Evolutionary conservation across 2,797 vertebrate species (phyloP), one percentile per base, ranked within the genome.

Genomic region (Anomalospiza imberbis): DNA sequence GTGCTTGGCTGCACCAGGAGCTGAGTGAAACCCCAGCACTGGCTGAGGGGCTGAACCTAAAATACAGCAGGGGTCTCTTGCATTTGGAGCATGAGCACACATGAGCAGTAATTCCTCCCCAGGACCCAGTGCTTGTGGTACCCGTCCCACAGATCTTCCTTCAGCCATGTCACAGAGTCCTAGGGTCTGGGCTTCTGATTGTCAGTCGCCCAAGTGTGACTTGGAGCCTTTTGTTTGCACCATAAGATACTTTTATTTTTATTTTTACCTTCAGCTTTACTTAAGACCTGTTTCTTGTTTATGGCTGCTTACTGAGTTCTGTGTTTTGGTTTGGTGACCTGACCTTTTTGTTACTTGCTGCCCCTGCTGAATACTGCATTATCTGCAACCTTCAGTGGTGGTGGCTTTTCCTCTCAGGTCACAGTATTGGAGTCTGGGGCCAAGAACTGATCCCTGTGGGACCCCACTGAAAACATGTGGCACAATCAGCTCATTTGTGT

Each of bases 21-120:
- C 48, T 42, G n/a, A 1, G 1, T 29, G 85, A 62, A 60, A 53
- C 18, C 32, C 40, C 3, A 1, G 3, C 42, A 60, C 22, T 55
- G 58, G 34, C 34, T 2, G 1, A 38, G 47, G 11, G 17, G 12
- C 60, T 88, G 0, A 0, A n/a, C 13, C 54, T 68, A 45, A 36
- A 36, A 14, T 29, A 17, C 57, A 70, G 17, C 5, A 14, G 53
- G 12, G 25, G 4, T 54, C 22, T 71, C 62, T 58, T 3, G 4
- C 12, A 2, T 18, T 36, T 3, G 3, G 4, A 60, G 18, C 2
- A 1, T 31, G 57, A 66, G 31, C 20, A 21, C 1, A 2, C 1
- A 1, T 44, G 51, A 53, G 44, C 61, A 76, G 44, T 47, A 22
- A 14, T 40, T 80, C 61, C 24, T 63, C 22, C 25, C 13, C 11